Evolutionary conservation across 1,140 invertebrate species (phyloP).

Genomic region (Brachionus angularis): DNA sequence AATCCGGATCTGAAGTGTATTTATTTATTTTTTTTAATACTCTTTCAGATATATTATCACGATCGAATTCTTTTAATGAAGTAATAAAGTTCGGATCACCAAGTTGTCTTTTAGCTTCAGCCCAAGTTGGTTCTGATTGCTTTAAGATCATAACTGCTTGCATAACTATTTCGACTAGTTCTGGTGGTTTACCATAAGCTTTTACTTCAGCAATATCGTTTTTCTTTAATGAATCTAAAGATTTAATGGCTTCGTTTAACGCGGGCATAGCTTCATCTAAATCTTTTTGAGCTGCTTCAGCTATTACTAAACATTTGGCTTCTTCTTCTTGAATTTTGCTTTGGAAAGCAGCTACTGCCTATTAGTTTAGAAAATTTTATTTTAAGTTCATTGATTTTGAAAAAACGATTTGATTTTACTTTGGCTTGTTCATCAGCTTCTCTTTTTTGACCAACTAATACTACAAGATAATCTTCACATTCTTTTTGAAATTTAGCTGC

Average conservation of each 20-base stretch:
- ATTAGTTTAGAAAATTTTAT: neutral
- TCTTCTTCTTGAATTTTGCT: slow-evolving; percentile 73
- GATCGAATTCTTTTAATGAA: slow-evolving; percentile 75
- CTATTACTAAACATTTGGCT: slow-evolving; percentile 70
- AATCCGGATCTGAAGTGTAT: slow-evolving; percentile 74
- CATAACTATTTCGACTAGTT: slow-evolving; percentile 79
- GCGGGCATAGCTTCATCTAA: slow-evolving; percentile 77
- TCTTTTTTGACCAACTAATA: slow-evolving; percentile 70
- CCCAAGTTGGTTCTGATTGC: slow-evolving; percentile 73
- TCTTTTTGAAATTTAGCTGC: slow-evolving; percentile 67
- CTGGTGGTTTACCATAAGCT: slow-evolving; percentile 74
- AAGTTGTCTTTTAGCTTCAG: slow-evolving; percentile 75
- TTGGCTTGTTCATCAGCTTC: slow-evolving; percentile 73
- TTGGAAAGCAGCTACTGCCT: slow-evolving; percentile 65
- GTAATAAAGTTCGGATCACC: slow-evolving; percentile 60
- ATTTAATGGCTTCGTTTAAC: slow-evolving; percentile 73
- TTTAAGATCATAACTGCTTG: slow-evolving; percentile 80
- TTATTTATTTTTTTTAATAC: slow-evolving; percentile 71
- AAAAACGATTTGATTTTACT: slow-evolving; percentile 47
- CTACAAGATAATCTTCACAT: slow-evolving; percentile 71
- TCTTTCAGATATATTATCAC: slow-evolving; percentile 76
- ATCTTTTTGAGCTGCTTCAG: slow-evolving; percentile 72
- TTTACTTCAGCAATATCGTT: slow-evolving; percentile 81
- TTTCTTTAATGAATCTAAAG: slow-evolving; percentile 75
- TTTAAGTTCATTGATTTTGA: slow-evolving; percentile 16